phyloP scores from a whole-genome alignment of 2,888 invertebrate species.

The Cephalotes varians region DNA sequence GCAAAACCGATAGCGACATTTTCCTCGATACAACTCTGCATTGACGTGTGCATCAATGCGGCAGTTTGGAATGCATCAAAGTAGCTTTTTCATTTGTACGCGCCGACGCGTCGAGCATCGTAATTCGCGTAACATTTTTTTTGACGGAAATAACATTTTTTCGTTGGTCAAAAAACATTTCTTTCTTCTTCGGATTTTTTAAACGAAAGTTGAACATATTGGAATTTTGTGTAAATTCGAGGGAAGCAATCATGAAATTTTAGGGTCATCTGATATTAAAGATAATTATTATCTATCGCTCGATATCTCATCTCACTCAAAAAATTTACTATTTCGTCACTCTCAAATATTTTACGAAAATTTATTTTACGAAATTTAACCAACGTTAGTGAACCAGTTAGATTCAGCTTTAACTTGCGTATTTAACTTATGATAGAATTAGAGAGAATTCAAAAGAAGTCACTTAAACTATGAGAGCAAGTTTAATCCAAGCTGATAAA shows the following conservation, averaged over 20 bases:
- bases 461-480: too few species aligned
- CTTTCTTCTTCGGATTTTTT: background rate
- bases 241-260: background rate
- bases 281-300: background rate
- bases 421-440: constrained; percentile 17
- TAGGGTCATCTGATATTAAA: background rate
- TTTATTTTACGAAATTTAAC: constrained; percentile 26
- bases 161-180: background rate
- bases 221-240: background rate
- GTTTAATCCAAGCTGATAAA: background rate
- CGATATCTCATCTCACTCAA: background rate
- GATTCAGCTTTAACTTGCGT: constrained; percentile 7
- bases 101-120: background rate
- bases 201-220: background rate
- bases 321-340: background rate
- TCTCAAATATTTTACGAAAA: constrained; percentile 16
- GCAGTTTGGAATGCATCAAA: constrained; percentile 18
- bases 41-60: constrained; percentile 12
- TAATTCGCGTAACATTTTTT: constrained; percentile 12
- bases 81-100: constrained; percentile 30
- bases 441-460: background rate
- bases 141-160: constrained; percentile 17
- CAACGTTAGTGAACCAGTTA: background rate
- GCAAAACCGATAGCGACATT: constrained; percentile 37
- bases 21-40: constrained; percentile 24